Conservation (phyloP, 2,113 vertebrate species). For the Aleadryas rufinucha region DNA sequence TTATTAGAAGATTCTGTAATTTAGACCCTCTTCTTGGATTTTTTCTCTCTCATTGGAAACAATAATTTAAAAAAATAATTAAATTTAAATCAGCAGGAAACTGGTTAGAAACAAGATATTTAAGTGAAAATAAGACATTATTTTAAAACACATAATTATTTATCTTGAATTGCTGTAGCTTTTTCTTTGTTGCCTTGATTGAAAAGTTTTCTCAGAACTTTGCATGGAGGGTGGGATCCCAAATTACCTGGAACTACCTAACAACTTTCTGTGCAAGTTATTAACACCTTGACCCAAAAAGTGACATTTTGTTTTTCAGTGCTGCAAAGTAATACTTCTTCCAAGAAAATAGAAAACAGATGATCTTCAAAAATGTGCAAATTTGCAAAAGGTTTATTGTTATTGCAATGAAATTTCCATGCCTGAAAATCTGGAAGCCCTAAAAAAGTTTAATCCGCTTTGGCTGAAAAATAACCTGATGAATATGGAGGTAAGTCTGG, state of each 20-base stretch:
- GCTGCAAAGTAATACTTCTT: background rate
- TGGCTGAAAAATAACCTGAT: slow-evolving; percentile 84
- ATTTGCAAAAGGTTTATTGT: slow-evolving; percentile 80
- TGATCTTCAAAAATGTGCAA: slow-evolving; percentile 71
- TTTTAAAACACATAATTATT: background rate
- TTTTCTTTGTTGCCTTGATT: background rate
- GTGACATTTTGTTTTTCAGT: background rate
- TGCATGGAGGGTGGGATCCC: background rate
- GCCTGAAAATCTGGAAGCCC: slow-evolving; percentile 75
- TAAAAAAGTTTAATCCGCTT: slow-evolving; percentile 70
- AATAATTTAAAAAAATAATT: background rate
- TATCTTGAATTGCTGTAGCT: background rate
- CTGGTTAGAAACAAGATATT: background rate
- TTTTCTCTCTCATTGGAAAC: background rate
- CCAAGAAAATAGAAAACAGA: slow-evolving; percentile 70
- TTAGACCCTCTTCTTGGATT: background rate
- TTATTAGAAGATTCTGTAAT: background rate
- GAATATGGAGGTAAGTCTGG: slow-evolving; percentile 70
- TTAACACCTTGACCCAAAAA: background rate
- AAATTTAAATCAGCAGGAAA: background rate
- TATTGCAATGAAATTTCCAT: slow-evolving; percentile 81
- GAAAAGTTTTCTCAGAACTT: background rate
- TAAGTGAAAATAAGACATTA: background rate
- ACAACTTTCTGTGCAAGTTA: background rate
- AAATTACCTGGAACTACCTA: background rate